A percentile compares a stretch with the other conserved stretches of the same genome.
Conservation (phyloP, 2,888 invertebrate species). For the Mylabris sibirica region DNA sequence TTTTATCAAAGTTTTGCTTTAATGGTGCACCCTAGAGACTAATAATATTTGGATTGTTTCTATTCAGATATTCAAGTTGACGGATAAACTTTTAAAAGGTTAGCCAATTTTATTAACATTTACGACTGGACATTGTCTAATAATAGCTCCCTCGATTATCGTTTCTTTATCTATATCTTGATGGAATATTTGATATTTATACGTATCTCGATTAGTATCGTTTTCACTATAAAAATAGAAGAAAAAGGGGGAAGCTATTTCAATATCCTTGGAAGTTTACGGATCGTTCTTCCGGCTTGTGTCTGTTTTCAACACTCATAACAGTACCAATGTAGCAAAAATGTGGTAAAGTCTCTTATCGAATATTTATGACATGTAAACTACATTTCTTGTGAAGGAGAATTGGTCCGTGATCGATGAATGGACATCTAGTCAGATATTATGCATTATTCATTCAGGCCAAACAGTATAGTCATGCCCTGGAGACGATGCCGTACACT, state of each 20-base stretch:
- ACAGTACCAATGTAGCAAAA: conserved; percentile 8
- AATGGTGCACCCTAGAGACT: conserved; percentile 34
- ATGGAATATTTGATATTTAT: conserved; percentile 8
- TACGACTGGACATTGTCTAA: conserved; percentile 34
- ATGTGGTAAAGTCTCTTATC: conserved; percentile 29
- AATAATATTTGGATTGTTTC: conserved; percentile 39
- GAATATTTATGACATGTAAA: conserved; percentile 54
- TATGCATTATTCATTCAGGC: conserved; percentile 55
- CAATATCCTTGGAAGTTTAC: neutral
- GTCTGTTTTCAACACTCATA: neutral
- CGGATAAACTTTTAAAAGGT: conserved; percentile 35
- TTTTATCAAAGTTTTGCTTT: conserved; percentile 40
- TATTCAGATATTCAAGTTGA: conserved; percentile 31
- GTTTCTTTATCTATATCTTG: neutral
- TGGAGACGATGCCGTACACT: conserved; percentile 38
- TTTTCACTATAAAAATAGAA: neutral
- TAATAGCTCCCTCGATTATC: conserved; percentile 29
- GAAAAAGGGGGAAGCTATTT: neutral
- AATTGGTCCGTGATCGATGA: conserved; percentile 56
- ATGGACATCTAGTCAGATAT: conserved; percentile 50
- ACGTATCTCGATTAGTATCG: neutral
- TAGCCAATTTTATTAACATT: conserved; percentile 34
- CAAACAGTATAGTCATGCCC: conserved; percentile 34
- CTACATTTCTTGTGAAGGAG: conserved; percentile 50
- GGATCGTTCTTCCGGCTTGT: neutral